Base-by-base conservation (phyloP, 2,888 invertebrate genomes). In the Hyposoter didymator region DNA sequence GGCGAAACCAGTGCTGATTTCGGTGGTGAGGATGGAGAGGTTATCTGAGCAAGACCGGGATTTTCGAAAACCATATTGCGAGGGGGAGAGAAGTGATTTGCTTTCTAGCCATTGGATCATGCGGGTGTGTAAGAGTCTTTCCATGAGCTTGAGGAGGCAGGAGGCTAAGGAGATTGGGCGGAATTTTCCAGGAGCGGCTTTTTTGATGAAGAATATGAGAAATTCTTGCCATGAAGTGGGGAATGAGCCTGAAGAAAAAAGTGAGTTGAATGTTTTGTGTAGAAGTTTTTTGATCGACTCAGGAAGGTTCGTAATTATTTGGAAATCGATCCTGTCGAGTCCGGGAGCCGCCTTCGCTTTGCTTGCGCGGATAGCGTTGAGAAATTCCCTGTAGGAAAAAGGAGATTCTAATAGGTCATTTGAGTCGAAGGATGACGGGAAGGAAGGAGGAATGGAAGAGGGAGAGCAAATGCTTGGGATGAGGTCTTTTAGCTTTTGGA, bases 131-230 rank as follows among this genome's bases (percentile, higher is more conserved):
- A 86, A n/a, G 10, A 86, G 22, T 49, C 86, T 66, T 43, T 86
- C 83, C 28, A 86, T 67, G 47, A 80, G 55, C 55, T 86, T 86
- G 1, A 86, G 75, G 1, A 82, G 45, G 7, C 69, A 69, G 19
- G 75, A 62, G 17, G n/a, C 49, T 7, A 49, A 6, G n/a, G 49
- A 49, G 7, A 49, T 49, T 1, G n/a, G 49, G 0, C 76, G 76
- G 10, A 79, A 66, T 66, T 80, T 80, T 0, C 66, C 73, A 0
- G 73, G 2, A n/a, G n/a, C n/a, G n/a, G n/a, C n/a, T n/a, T n/a
- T n/a, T n/a, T n/a, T n/a, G n/a, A n/a, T n/a, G n/a, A n/a, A n/a
- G n/a, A n/a, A n/a, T n/a, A n/a, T 12, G 0, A 66, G 39, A 7
- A 73, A 62, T 2, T 64, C 19, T 19, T 73, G 45, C 72, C 49